Percentiles rank a stretch among this genome's conserved stretches.
phyloP scores from a whole-genome alignment of 2,888 invertebrate genomes.

The Pandemis heparana region DNA sequence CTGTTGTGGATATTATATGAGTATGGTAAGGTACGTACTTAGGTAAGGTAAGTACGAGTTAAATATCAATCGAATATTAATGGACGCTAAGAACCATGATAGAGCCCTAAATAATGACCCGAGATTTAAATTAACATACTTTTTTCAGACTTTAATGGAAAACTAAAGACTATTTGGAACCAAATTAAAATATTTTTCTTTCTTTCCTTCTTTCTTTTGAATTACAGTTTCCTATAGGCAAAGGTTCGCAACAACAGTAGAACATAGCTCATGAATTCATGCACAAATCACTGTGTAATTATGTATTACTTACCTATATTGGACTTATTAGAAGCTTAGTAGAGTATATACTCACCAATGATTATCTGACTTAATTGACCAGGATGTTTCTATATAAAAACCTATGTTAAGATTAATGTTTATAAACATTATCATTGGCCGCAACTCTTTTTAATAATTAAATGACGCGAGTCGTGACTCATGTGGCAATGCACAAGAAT shows the following conservation, averaged over 20 bases:
- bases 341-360: neutral
- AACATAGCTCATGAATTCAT: neutral
- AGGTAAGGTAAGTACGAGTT: too few relatives aligned
- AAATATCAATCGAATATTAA: too few relatives aligned
- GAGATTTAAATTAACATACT: too few relatives aligned
- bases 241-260: neutral
- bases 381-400: neutral
- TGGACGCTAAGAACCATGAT: too few relatives aligned
- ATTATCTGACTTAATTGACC: neutral
- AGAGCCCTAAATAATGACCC: too few relatives aligned
- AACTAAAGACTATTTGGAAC: neutral
- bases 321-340: neutral
- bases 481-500: conserved; percentile 36
- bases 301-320: too few relatives aligned
- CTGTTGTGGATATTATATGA: too few relatives aligned
- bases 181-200: too few relatives aligned
- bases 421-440: conserved; percentile 9
- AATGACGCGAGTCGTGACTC: conserved; percentile 31
- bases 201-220: too few relatives aligned
- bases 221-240: neutral
- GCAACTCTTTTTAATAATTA: conserved; percentile 19
- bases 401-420: neutral
- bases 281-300: neutral
- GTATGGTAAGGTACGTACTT: too few relatives aligned
- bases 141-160: too few relatives aligned